Evolutionary conservation across 2,888 invertebrate species (phyloP), one percentile per base, ranked within the genome.

Genomic region (Hyles lineata): DNA sequence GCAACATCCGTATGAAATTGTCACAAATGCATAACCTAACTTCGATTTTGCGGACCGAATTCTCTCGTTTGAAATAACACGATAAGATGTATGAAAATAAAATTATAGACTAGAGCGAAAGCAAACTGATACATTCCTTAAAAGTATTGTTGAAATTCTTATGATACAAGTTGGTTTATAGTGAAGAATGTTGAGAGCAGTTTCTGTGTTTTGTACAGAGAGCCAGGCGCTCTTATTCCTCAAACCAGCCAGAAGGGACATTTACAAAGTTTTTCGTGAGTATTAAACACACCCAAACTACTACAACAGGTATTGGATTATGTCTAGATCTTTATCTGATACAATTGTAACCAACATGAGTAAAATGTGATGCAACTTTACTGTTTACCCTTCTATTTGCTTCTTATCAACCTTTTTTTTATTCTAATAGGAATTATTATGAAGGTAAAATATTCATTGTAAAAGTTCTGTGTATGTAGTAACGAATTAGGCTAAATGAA

Each of bases 241-340:
- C 55, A 76, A 83, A 29, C 79, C 81, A 55, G 77, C 80, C 8
- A 84, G 88, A 74, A 85, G 88, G 76, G 90, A 90, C 82, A 83
- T 87, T 72, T 87, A 81, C 76, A 90, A 86, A 80, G 79, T 87
- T 59, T 87, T 89, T 72, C 87, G 90, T 91, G 75, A 88, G 90
- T 89, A 74, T 67, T 23, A 25, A 29, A 1, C n/a, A 32, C 11
- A 29, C 17, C 5, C 8, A 17, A 15, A 35, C 19, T 11, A 32
- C 19, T 32, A 25, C 17, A 8, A 19, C 1, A 29, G 29, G 19
- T 25, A 32, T 19, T 62, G n/a, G 35, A n/a, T n/a, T n/a, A 8
- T 32, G 7, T 15, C 19, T 25, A 35, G n/a, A 32, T 32, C 7
- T 2, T 17, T 11, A n/a, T 4, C 7, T 11, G 2, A 9, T 23